Evolutionary conservation across 2,888 invertebrate genomes (phyloP).

Genomic region (Polydrusus pterygomalis): DNA sequence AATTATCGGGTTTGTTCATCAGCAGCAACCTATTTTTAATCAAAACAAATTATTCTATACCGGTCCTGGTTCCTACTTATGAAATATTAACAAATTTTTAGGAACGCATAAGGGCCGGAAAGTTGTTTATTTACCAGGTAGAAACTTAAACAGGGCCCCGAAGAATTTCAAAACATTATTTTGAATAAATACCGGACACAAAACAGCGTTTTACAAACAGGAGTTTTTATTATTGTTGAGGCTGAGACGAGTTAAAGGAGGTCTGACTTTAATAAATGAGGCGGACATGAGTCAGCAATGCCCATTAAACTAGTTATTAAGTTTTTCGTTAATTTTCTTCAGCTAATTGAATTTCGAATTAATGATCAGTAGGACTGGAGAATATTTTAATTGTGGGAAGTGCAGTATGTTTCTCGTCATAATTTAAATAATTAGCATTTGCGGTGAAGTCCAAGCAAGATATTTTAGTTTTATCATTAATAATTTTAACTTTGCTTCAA

Average conservation of each 20-base stretch:
- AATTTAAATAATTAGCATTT: not conserved
- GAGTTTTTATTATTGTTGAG: conserved; percentile 33
- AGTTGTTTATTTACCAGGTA: conserved; percentile 48
- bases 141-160: conserved; percentile 31
- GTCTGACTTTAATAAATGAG: conserved; percentile 48
- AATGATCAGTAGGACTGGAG: conserved; percentile 20
- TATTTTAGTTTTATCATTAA: too few species aligned
- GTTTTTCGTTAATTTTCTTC: conserved; percentile 45
- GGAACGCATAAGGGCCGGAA: conserved; percentile 26
- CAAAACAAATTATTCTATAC: conserved; percentile 4
- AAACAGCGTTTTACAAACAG: conserved; percentile 36
- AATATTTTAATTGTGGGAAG: conserved; percentile 38
- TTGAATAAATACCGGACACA: conserved; percentile 30
- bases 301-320: conserved; percentile 45
- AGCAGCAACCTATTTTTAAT: too few species aligned
- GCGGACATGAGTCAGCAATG: conserved; percentile 44
- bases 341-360: conserved; percentile 49
- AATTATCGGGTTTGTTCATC: too few species aligned
- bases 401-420: not conserved
- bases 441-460: too few species aligned
- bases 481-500: too few species aligned
- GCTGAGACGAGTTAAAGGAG: conserved; percentile 10
- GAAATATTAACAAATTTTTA: conserved; percentile 48
- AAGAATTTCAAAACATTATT: conserved; percentile 40
- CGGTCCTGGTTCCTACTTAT: conserved; percentile 36